Evolutionary conservation across 2,113 vertebrate genomes (phyloP).

Genomic region (Microtus ochrogaster): DNA sequence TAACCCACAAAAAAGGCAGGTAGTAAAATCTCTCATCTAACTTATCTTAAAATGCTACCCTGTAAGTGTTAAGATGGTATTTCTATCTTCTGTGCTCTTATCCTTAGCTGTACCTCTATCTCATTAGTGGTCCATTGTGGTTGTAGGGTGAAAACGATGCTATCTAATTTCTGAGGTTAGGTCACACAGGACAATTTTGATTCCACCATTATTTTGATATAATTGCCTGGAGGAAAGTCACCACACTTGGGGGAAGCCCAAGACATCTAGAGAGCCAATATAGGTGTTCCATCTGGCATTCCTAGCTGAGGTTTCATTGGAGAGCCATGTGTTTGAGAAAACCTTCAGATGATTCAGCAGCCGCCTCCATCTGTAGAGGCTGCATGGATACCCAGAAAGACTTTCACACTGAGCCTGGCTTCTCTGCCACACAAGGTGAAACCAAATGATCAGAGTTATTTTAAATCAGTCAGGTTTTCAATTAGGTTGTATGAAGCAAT

Average conservation of each 20-base stretch:
- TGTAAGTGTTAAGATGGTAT: background rate
- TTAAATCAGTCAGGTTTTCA: background rate
- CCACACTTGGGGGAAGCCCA: background rate
- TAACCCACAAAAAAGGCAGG: background rate
- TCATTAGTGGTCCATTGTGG: background rate
- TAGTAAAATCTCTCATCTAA: background rate
- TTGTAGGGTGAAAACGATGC: background rate
- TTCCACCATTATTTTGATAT: background rate
- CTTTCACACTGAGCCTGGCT: background rate
- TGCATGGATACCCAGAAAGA: background rate
- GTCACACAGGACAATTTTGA: background rate
- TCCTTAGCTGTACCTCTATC: too few relatives aligned
- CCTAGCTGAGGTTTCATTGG: background rate
- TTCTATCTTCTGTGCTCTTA: background rate
- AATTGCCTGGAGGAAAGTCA: background rate
- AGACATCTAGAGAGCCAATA: background rate
- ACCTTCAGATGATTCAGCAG: background rate
- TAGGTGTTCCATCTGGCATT: background rate
- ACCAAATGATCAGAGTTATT: background rate
- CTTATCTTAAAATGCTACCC: background rate
- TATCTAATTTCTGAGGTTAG: background rate
- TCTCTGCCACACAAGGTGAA: slow-evolving; percentile 7
- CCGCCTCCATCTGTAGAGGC: background rate
- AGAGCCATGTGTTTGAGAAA: background rate
- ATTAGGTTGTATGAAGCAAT: background rate